These are phyloP conservation scores for Siphamia tubifer DNA, from an alignment of 2,113 vertebrate species.

Conservation along the genomic window DNA sequence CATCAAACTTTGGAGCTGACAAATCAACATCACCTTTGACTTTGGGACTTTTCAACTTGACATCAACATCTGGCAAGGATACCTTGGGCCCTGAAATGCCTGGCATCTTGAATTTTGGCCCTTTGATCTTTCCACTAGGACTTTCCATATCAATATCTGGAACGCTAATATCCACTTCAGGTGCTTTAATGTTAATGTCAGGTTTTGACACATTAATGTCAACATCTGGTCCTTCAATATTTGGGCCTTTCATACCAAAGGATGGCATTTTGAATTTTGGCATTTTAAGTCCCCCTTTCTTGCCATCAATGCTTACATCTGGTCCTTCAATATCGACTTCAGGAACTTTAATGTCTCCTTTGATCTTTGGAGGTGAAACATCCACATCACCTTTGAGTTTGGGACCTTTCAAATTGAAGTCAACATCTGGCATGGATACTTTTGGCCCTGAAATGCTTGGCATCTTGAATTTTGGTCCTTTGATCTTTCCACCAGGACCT, in stretches of 20 bases:
- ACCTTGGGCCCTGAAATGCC: neutral
- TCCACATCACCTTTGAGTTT: too few relatives aligned
- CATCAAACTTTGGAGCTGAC: slow-evolving; percentile 2
- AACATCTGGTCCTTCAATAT: slow-evolving; percentile 8
- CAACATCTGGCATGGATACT: too few relatives aligned
- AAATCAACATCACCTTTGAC: slow-evolving; percentile 2
- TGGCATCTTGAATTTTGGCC: slow-evolving; percentile 9
- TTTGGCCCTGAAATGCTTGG: too few relatives aligned
- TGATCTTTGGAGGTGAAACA: too few relatives aligned
- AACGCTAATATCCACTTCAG: neutral
- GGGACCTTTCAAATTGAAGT: too few relatives aligned
- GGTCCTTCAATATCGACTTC: neutral
- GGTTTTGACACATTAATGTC: neutral
- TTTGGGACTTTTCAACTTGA: neutral
- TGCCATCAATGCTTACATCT: too few relatives aligned
- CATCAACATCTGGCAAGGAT: slow-evolving; percentile 4
- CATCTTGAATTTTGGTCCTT: too few relatives aligned
- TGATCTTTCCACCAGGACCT: too few relatives aligned
- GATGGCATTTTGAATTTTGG: slow-evolving; percentile 20
- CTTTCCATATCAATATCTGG: neutral
- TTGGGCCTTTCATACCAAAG: neutral
- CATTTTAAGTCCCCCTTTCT: too few relatives aligned
- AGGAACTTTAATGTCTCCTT: neutral
- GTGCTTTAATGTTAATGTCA: neutral
- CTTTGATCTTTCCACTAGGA: neutral